Base-by-base conservation (phyloP, 2,888 invertebrate genomes). In the Eudasyphora cyanicolor region DNA sequence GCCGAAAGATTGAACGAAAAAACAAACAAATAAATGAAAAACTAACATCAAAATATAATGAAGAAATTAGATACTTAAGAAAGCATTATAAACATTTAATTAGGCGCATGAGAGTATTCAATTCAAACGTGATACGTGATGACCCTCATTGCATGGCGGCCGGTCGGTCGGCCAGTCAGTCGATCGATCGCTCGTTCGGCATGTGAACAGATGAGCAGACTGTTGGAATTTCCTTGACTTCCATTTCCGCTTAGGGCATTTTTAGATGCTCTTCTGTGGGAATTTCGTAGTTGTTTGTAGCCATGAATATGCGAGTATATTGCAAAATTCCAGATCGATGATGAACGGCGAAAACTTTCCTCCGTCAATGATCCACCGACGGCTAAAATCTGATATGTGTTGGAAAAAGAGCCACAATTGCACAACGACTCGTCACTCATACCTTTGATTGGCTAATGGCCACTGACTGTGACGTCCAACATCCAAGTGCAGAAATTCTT, bases 51-150 rank as follows among this genome's bases (percentile, higher is more conserved):
- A 14, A 24, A 45, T 35, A 24, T 57, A 76, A 81, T 71, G 67
- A 78, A 78, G 71, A 78, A 81, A 84, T 81, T 81, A 75, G 78
- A 73, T 79, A 84, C 45, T 84, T 71, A 81, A 76, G 57, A 76
- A 75, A 80, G 62, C 70, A 83, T 83, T 80, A 80, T 74, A n/a
- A 78, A 49, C 45, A 57, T 57, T 78, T 67, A 84, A 78, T 81
- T 42, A 71, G 81, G 73, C 17, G 27, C 84, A 81, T 81, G 81
- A 73, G 79, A 79, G 35, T 84, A 84, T 84, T 81, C 73, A 78
- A 78, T 24, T 19, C 5, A 70, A 64, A 62, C 21, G 49, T n/a
- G n/a, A n/a, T 54, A 84, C 84, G 84, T 84, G 81, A 71, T 81
- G 84, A 81, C 81, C 81, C 84, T 76, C 75, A 81, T 76, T 57